Conservation (phyloP, 2,797 vertebrate species). For the Acropternis orthonyx region DNA sequence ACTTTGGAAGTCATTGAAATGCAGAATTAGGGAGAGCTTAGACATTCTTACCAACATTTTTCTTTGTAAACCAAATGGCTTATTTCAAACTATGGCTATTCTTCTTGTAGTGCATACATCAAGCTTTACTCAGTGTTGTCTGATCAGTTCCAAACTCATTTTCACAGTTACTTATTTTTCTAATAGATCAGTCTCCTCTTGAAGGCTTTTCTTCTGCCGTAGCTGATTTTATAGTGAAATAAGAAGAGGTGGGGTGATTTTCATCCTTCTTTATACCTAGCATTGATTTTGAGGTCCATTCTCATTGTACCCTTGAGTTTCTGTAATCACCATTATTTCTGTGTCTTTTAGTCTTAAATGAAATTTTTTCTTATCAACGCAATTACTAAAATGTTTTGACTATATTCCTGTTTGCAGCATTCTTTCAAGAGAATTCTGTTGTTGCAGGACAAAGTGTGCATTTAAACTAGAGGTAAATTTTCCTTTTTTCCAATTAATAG, state of each 20-base stretch:
- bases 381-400: neutral
- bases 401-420: neutral
- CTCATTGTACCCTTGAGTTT: neutral
- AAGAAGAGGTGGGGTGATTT: neutral
- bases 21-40: neutral
- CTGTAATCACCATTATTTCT: neutral
- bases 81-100: neutral
- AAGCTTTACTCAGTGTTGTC: neutral
- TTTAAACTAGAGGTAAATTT: neutral
- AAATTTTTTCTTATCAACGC: neutral
- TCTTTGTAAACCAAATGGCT: neutral
- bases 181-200: neutral
- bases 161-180: neutral
- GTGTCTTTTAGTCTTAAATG: neutral
- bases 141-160: neutral
- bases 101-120: neutral
- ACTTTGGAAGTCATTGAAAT: conserved; percentile 50
- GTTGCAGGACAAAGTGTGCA: neutral
- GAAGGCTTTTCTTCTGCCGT: neutral
- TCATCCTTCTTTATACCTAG: neutral
- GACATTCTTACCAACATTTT: neutral
- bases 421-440: conserved; percentile 23
- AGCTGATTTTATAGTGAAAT: neutral
- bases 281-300: neutral
- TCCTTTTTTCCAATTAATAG: neutral